Evolutionary conservation across 2,113 vertebrate species (phyloP), one percentile per base, ranked within the genome.

Genomic region (Vulpes vulpes): DNA sequence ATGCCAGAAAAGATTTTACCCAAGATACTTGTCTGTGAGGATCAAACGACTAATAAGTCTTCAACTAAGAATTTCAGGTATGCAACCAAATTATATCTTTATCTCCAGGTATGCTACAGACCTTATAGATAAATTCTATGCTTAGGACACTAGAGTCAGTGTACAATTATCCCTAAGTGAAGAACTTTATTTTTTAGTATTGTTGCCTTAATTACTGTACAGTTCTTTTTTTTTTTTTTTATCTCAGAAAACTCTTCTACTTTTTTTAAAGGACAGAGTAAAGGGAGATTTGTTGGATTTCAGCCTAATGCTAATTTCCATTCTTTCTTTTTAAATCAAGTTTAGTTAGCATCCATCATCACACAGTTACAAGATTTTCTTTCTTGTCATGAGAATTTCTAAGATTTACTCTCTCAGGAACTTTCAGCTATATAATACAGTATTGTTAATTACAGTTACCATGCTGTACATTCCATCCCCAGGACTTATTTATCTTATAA

Each of bases 51-150:
- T 89, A 97, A 30, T 11, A 96, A 80, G 91, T 65, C 57, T 92
- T 86, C 90, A 76, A 8, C 55, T 82, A 88, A 97, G 27, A 53
- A 91, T 96, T 98, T 84, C 93, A 92, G 90, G 96, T 98, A 98
- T 97, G 83, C 22, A 97, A 85, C 92, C 32, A 89, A 15, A 67
- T 93, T 38, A 83, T 30, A 22, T 95, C 16, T 96, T 88, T 94
- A 12, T 43, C n/a, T 32, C 0, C n/a, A 92, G 19, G 9, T 49
- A 64, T 62, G 23, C 71, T 83, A 2, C 5, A 93, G 25, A 85
- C 19, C 5, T 78, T 67, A 22, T 25, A n/a, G 60, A 65, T 74
- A 83, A 83, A 83, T 43, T 92, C 64, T n/a, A 1, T 91, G 38
- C 4, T 78, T 87, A 78, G 82, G 20, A 93, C 35, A 43, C 83